A percentile compares a stretch with the other conserved stretches of the same genome.
phyloP scores from a whole-genome alignment of 2,113 vertebrate species.

The Holacanthus passer region DNA sequence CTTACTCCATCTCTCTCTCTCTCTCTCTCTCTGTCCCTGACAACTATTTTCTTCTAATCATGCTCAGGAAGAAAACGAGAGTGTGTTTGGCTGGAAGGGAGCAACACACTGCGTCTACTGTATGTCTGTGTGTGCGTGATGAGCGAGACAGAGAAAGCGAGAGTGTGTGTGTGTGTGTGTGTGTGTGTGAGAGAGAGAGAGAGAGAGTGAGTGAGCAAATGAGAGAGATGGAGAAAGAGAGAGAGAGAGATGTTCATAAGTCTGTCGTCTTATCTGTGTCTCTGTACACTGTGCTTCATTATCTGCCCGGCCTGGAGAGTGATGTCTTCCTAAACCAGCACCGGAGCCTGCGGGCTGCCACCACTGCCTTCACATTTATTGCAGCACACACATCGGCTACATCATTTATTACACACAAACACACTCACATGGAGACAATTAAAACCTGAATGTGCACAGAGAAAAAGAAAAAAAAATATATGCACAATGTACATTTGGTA shows the following conservation, averaged over 20 bases:
- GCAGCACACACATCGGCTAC: slow-evolving; percentile 37
- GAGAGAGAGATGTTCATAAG: slow-evolving; percentile 61
- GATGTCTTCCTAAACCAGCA: slow-evolving; percentile 65
- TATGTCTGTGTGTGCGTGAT: slow-evolving; percentile 21
- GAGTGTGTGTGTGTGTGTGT: neutral
- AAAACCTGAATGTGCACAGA: slow-evolving; percentile 7
- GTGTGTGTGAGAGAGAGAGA: slow-evolving; percentile 15
- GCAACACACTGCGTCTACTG: slow-evolving; percentile 47
- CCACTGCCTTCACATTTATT: slow-evolving; percentile 39
- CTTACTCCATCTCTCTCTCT: slow-evolving; percentile 21
- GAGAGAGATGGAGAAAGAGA: slow-evolving; percentile 7
- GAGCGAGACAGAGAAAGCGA: slow-evolving; percentile 16
- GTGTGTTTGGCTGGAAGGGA: slow-evolving; percentile 67
- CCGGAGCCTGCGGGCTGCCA: slow-evolving; percentile 41
- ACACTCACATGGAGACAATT: slow-evolving; percentile 29
- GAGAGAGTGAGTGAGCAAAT: slow-evolving; percentile 46
- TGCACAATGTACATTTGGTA: slow-evolving; percentile 10
- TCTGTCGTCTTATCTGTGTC: slow-evolving; percentile 59
- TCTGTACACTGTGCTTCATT: slow-evolving; percentile 70
- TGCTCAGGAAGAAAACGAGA: slow-evolving; percentile 66
- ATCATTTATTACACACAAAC: slow-evolving; percentile 27
- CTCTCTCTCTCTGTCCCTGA: slow-evolving; percentile 30
- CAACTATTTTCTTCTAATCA: slow-evolving; percentile 79
- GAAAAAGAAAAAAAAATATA: neutral
- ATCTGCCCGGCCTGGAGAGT: slow-evolving; percentile 68